Percentiles rank a stretch among this genome's conserved stretches.
phyloP scores from a whole-genome alignment of 2,113 vertebrate species.

The Indicator maculatus region DNA sequence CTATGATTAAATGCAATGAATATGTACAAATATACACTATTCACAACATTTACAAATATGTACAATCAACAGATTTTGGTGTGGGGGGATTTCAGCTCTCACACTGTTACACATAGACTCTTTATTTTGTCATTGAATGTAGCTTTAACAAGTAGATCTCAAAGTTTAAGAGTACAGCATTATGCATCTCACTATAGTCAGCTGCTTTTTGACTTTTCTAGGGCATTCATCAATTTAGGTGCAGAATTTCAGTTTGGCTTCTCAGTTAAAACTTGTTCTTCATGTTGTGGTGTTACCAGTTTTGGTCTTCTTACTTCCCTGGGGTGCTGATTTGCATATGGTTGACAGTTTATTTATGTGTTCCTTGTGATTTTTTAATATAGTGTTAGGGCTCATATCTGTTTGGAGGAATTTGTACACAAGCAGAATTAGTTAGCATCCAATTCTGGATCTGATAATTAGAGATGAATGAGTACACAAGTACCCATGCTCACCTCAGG shows the following conservation, averaged over 20 bases:
- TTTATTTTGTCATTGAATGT: neutral
- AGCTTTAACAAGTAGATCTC: neutral
- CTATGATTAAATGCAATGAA: too few relatives aligned
- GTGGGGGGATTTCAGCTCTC: too few relatives aligned
- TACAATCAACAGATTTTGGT: too few relatives aligned
- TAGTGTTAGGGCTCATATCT: slow-evolving; percentile 12
- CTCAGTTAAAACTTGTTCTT: slow-evolving; percentile 7
- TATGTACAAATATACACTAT: too few relatives aligned
- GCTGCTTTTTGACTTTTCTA: neutral
- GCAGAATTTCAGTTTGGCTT: neutral
- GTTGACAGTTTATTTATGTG: slow-evolving; percentile 23
- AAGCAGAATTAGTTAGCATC: slow-evolving; percentile 32
- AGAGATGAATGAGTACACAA: slow-evolving; percentile 45
- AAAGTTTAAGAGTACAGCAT: neutral
- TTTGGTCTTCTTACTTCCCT: neutral
- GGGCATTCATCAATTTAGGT: neutral
- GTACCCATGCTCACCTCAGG: slow-evolving; percentile 8
- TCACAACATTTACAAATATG: too few relatives aligned
- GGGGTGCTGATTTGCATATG: neutral
- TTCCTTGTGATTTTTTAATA: neutral
- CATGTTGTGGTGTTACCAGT: neutral
- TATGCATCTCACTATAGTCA: neutral
- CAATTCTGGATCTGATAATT: slow-evolving; percentile 52
- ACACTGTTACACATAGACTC: neutral
- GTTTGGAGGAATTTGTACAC: slow-evolving; percentile 8